Evolutionary conservation across 2,113 vertebrate genomes (phyloP), one percentile per base, ranked within the genome.

Genomic region (Egretta garzetta): DNA sequence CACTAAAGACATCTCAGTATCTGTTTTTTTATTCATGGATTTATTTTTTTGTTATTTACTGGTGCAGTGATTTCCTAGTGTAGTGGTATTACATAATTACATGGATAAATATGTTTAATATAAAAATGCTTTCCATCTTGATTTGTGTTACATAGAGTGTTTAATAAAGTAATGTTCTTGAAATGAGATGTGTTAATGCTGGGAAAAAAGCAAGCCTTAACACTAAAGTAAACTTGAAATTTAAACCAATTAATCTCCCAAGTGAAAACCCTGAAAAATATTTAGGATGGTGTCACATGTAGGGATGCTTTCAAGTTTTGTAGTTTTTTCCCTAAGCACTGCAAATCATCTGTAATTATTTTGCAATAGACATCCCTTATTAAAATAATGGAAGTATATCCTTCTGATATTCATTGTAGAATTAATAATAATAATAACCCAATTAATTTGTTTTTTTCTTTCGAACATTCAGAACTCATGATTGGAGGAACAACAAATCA

Each of bases 401-500:
- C 35, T 83, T 21, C 11, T 76, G 41, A 50, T 11, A 74, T 19
- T 17, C 16, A 59, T 15, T 80, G 6, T 52, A 67, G 63, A 83
- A 83, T 7, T 37, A 71, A 39, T 49, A 72, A 52, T 35, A 81
- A 28, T 43, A 81, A 70, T 56, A 75, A 13, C 2, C 14, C 10
- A 52, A 12, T 3, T 37, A 0, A 13, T 63, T 83, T 72, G 3
- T 0, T 13, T 18, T 37, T 68, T 74, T 9, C 6, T 81, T 66
- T 49, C 20, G n/a, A 27, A 5, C 6, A 1, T 59, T 71, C 35
- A 75, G 11, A 43, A 67, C 15, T 72, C 28, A 28, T 0, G 0
- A 47, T 5, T n/a, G 12, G 9, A 70, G 23, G 5, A 75, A 32
- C 9, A 88, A 26, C 2, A 81, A 64, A 45, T 55, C 22, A 84